These are phyloP conservation scores for Miltochrista miniata DNA, from an alignment of 2,888 invertebrate genomes.

Conservation along the genomic window DNA sequence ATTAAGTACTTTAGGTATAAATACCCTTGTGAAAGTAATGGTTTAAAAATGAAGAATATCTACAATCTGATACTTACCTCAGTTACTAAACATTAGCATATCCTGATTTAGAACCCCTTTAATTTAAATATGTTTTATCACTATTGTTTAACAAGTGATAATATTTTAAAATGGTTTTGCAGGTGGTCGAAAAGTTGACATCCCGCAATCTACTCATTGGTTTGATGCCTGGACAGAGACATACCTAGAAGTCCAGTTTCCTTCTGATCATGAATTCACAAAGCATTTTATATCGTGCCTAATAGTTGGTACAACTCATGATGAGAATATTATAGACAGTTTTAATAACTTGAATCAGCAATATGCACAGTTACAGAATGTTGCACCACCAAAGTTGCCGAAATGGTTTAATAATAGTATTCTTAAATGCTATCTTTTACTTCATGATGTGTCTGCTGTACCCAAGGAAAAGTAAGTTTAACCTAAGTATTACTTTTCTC, in stretches of 20 bases:
- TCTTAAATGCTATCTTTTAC: slow-evolving; percentile 93
- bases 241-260: slow-evolving; percentile 93
- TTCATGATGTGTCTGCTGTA: slow-evolving; percentile 91
- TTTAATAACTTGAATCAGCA: slow-evolving; percentile 92
- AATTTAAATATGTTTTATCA: no score
- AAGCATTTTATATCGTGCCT: slow-evolving; percentile 94
- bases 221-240: slow-evolving; percentile 97
- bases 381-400: slow-evolving; percentile 90
- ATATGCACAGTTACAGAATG: slow-evolving; percentile 90
- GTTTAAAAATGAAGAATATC: no score
- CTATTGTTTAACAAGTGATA: no score
- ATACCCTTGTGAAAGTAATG: no score
- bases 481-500: neutral
- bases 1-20: no score
- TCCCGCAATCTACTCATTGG: slow-evolving; percentile 94
- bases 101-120: no score
- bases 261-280: slow-evolving; percentile 98
- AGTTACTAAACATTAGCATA: no score
- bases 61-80: no score
- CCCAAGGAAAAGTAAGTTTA: slow-evolving; percentile 88
- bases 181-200: slow-evolving; percentile 85
- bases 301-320: slow-evolving; percentile 88
- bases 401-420: slow-evolving; percentile 92
- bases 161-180: slow-evolving; percentile 3
- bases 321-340: slow-evolving; percentile 91